These are phyloP conservation scores for Andrena cerasifolii DNA, from an alignment of 1,140 invertebrate genomes.

Conservation along the genomic window DNA sequence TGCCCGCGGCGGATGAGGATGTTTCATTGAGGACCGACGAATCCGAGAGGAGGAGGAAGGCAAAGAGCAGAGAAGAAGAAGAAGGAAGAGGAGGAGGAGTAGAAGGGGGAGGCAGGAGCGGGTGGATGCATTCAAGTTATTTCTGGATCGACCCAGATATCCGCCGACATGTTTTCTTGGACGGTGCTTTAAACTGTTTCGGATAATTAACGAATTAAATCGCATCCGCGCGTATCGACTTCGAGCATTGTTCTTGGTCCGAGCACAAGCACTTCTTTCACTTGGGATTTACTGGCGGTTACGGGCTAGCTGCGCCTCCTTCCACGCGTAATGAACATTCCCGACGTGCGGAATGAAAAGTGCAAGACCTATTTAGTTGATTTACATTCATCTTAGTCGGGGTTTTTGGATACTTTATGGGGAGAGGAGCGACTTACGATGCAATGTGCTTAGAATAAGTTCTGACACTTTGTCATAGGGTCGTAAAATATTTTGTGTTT, in stretches of 20 bases:
- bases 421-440: too few species aligned
- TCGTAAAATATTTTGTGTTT: too few species aligned
- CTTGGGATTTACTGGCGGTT: conserved; percentile 50
- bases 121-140: conserved; percentile 78
- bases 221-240: conserved; percentile 67
- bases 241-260: conserved; percentile 65
- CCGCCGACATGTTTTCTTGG: conserved; percentile 70
- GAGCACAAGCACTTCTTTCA: conserved; percentile 68
- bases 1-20: conserved; percentile 51
- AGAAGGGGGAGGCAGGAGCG: conserved; percentile 68
- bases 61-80: conserved; percentile 39
- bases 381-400: too few species aligned
- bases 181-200: conserved; percentile 77
- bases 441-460: too few species aligned
- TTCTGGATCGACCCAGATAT: conserved; percentile 80
- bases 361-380: background rate
- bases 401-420: too few species aligned
- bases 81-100: conserved; percentile 46
- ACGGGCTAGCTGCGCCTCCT: background rate
- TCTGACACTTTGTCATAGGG: too few species aligned
- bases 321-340: background rate
- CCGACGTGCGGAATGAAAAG: background rate
- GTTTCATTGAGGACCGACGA: conserved; percentile 66
- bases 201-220: conserved; percentile 78
- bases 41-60: conserved; percentile 39